phyloP scores from a whole-genome alignment of 2,888 invertebrate species.

The Tetropium fuscum region DNA sequence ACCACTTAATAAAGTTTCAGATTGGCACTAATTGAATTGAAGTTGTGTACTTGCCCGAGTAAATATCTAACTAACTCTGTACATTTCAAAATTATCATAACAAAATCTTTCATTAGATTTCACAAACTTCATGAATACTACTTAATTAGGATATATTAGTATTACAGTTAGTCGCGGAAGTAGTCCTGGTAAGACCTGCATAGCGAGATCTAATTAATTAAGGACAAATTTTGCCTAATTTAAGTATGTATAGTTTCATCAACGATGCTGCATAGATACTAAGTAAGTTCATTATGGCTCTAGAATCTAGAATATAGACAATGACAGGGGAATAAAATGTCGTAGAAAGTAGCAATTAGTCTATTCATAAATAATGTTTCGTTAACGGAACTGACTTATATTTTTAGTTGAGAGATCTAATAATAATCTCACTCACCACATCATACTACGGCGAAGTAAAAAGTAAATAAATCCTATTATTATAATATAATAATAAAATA shows the following conservation, averaged over 20 bases:
- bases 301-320: too few species aligned
- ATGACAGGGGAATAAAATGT: too few species aligned
- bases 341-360: too few species aligned
- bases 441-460: too few species aligned
- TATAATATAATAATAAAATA: too few species aligned
- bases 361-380: too few species aligned
- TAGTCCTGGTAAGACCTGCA: background rate
- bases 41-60: conserved; percentile 41
- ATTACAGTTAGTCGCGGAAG: conserved; percentile 1
- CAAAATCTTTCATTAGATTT: conserved; percentile 14
- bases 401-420: too few species aligned
- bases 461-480: too few species aligned
- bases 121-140: conserved; percentile 21
- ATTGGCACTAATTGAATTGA: conserved; percentile 57
- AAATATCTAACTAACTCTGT: conserved; percentile 17
- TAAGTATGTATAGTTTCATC: conserved; percentile 1
- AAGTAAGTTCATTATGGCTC: too few species aligned
- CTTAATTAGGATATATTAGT: conserved; percentile 8
- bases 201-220: background rate
- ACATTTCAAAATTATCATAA: conserved; percentile 20
- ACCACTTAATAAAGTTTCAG: conserved; percentile 57
- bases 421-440: too few species aligned
- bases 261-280: too few species aligned
- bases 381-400: too few species aligned
- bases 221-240: background rate